Evolutionary conservation across 2,888 invertebrate species (phyloP).

Genomic region (Nomada ferruginata): DNA sequence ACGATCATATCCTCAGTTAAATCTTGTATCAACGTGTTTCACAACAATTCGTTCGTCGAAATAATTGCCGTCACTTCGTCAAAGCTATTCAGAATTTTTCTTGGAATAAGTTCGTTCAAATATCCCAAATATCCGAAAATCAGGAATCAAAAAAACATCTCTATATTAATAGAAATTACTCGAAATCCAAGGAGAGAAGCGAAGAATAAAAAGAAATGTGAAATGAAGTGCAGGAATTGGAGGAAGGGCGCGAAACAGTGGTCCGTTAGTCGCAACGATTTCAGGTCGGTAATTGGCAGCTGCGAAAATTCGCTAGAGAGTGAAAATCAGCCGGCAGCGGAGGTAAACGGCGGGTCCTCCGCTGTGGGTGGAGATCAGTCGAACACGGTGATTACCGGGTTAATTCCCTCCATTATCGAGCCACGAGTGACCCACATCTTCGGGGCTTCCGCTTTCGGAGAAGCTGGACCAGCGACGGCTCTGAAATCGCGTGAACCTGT

Average conservation of each 20-base stretch:
- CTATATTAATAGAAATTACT: neutral
- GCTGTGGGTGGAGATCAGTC: constrained; percentile 59
- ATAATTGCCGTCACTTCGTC: too few species aligned
- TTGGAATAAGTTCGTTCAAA: too few species aligned
- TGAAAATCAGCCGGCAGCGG: constrained; percentile 64
- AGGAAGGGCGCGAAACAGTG: constrained; percentile 27
- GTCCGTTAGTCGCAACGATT: constrained; percentile 45
- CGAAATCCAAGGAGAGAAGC: neutral
- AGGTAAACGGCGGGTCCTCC: constrained; percentile 18
- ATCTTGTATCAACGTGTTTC: too few species aligned
- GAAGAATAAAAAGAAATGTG: neutral
- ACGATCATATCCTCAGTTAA: too few species aligned
- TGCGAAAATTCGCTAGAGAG: constrained; percentile 64
- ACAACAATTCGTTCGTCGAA: too few species aligned
- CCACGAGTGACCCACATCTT: constrained; percentile 65
- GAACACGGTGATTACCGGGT: constrained; percentile 59
- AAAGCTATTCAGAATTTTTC: too few species aligned
- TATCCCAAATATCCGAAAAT: too few species aligned
- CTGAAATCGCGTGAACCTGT: constrained; percentile 25
- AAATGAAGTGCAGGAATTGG: neutral
- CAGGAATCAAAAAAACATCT: too few species aligned
- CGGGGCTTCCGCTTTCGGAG: constrained; percentile 61
- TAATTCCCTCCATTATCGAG: constrained; percentile 66
- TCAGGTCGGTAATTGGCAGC: constrained; percentile 56
- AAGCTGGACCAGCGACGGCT: constrained; percentile 34